A percentile compares a stretch with the other conserved stretches of the same genome.
These are phyloP conservation scores for Hybognathus amarus DNA, from an alignment of 2,797 vertebrate genomes.

Conservation along the genomic window DNA sequence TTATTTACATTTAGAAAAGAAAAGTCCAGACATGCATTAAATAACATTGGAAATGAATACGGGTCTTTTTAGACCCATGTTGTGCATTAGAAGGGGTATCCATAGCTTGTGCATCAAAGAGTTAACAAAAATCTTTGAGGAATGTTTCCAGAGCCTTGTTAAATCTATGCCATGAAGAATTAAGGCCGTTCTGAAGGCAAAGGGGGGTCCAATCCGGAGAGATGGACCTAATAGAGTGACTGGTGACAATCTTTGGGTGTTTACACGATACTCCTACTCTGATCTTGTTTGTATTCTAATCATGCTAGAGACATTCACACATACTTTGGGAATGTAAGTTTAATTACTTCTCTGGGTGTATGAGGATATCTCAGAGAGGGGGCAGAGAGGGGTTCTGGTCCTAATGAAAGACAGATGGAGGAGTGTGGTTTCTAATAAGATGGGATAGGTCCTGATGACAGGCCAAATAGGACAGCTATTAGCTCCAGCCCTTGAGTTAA, in stretches of 20 bases:
- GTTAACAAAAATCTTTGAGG: no score
- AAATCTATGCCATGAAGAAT: no score
- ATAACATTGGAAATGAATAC: no score
- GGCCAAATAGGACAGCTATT: constrained; percentile 27
- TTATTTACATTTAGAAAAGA: no score
- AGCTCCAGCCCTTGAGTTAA: constrained; percentile 29
- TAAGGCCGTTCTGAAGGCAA: neutral
- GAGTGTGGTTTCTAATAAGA: constrained; percentile 25
- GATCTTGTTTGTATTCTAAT: neutral
- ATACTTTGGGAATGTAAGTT: neutral
- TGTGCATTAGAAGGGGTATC: no score
- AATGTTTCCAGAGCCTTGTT: no score
- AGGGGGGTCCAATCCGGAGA: neutral
- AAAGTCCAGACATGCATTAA: no score
- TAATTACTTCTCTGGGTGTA: constrained; percentile 11
- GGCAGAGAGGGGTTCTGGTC: neutral
- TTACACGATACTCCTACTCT: neutral
- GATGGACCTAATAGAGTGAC: neutral
- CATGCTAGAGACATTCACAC: neutral
- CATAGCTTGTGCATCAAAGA: no score
- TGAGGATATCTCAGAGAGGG: constrained; percentile 29
- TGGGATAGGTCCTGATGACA: constrained; percentile 25
- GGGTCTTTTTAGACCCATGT: no score
- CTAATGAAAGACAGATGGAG: constrained; percentile 50
- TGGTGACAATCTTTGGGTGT: neutral